These are phyloP conservation scores for Tetragonula clypearis DNA, from an alignment of 1,140 invertebrate genomes.

Conservation along the genomic window DNA sequence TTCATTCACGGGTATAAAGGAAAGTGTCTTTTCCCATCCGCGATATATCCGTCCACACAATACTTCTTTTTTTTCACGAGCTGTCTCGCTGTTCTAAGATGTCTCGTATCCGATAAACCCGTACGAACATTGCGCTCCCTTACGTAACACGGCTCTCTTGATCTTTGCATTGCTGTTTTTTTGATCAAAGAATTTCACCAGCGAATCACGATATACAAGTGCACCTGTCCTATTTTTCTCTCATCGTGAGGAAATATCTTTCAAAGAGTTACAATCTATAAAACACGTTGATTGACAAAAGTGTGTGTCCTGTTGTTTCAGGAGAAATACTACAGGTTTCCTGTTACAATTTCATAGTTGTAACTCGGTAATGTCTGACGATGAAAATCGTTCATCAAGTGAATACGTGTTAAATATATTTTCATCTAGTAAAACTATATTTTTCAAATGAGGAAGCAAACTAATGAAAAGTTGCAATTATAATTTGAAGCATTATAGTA, in stretches of 20 bases:
- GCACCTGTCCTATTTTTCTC: neutral
- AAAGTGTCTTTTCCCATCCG: conserved; percentile 60
- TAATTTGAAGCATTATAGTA: neutral
- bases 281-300: neutral
- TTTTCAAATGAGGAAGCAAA: neutral
- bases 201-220: neutral
- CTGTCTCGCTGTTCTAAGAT: conserved; percentile 32
- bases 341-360: neutral
- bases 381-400: neutral
- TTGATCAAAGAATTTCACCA: neutral
- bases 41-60: conserved; percentile 44
- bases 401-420: neutral
- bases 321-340: neutral
- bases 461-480: neutral
- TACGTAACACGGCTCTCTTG: conserved; percentile 44
- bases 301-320: neutral
- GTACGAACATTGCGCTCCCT: conserved; percentile 31
- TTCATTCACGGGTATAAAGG: conserved; percentile 39
- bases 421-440: neutral
- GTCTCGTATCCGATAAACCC: conserved; percentile 49
- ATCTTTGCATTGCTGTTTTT: conserved; percentile 33
- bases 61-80: conserved; percentile 46
- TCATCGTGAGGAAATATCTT: neutral
- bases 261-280: neutral
- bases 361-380: neutral